phyloP scores from a whole-genome alignment of 2,888 invertebrate genomes.

The Icerya purchasi region DNA sequence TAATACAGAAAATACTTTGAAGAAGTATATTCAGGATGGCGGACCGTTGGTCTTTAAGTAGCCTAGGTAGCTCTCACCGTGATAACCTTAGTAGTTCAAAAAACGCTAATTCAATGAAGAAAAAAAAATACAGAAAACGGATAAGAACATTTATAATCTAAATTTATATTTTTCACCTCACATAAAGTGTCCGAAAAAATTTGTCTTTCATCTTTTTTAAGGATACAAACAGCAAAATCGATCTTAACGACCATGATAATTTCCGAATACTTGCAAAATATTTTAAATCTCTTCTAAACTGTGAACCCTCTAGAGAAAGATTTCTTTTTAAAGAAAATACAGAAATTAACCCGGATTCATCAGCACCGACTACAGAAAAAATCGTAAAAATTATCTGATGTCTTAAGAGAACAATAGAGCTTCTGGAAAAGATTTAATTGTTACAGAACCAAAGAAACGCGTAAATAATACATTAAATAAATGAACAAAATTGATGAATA shows the following conservation, averaged over 20 bases:
- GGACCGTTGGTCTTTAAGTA: too few relatives aligned
- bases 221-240: background rate
- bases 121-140: too few relatives aligned
- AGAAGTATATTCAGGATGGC: too few relatives aligned
- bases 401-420: background rate
- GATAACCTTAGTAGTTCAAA: too few relatives aligned
- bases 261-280: background rate
- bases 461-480: background rate
- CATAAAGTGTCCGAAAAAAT: too few relatives aligned
- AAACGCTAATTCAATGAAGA: too few relatives aligned
- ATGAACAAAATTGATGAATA: background rate
- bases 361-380: background rate
- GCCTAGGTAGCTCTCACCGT: too few relatives aligned
- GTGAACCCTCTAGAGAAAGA: background rate
- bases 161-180: too few relatives aligned
- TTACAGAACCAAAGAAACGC: background rate
- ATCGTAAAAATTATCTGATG: background rate
- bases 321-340: background rate
- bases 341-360: background rate
- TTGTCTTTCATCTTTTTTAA: too few relatives aligned
- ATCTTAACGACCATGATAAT: background rate
- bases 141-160: too few relatives aligned
- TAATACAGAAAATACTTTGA: too few relatives aligned
- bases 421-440: background rate
- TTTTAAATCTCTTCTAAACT: background rate